Conservation (phyloP, 2,888 invertebrate species). For the Chrysolina haemoptera region DNA sequence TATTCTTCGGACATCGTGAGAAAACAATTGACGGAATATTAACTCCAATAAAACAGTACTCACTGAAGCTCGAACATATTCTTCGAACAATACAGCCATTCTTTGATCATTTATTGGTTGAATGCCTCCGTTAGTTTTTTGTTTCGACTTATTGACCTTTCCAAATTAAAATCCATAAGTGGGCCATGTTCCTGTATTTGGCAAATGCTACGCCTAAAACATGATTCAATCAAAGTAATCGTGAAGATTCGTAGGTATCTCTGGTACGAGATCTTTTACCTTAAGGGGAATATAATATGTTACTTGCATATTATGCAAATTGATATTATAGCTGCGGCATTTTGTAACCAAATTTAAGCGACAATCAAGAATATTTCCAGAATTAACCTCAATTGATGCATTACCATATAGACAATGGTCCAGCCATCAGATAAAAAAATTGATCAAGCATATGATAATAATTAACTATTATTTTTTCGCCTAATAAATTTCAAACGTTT, state of each 20-base stretch:
- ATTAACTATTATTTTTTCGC: too few relatives aligned
- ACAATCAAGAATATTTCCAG: not conserved
- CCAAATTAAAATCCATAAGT: constrained; percentile 29
- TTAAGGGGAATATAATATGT: constrained; percentile 14
- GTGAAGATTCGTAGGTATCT: constrained; percentile 27
- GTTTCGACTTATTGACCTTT: constrained; percentile 21
- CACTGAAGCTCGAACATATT: not conserved
- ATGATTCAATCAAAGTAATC: constrained; percentile 35
- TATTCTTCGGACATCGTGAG: not conserved
- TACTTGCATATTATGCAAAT: constrained; percentile 5
- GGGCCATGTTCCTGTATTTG: constrained; percentile 33
- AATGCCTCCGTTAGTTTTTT: constrained; percentile 15
- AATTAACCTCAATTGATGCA: too few relatives aligned
- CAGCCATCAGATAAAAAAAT: too few relatives aligned
- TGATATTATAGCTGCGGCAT: not conserved
- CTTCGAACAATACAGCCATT: constrained; percentile 16
- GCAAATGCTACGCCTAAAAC: constrained; percentile 30
- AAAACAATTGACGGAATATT: constrained; percentile 8
- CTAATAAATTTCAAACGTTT: too few relatives aligned
- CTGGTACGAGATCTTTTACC: constrained; percentile 21
- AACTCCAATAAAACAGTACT: not conserved
- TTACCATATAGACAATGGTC: too few relatives aligned
- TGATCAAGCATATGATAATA: too few relatives aligned
- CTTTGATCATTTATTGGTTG: constrained; percentile 7
- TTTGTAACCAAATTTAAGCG: not conserved